These are phyloP conservation scores for Scaptomyza caliginosa DNA, from an alignment of 2,888 invertebrate species.

Conservation along the genomic window DNA sequence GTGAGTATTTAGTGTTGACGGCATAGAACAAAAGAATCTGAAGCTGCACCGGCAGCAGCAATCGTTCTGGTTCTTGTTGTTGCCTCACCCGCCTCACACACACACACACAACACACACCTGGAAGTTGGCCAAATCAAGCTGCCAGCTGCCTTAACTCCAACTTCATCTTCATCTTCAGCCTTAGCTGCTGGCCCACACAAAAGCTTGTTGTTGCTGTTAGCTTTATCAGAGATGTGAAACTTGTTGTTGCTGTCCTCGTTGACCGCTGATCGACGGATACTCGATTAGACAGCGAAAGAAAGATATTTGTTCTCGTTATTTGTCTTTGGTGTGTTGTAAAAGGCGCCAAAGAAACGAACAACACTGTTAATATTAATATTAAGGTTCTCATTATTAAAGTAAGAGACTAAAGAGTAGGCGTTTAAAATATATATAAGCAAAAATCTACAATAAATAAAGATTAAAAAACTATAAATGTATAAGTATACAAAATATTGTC, in stretches of 20 bases:
- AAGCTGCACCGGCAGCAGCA: constrained; percentile 32
- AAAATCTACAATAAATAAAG: background rate
- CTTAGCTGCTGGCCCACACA: constrained; percentile 32
- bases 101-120: constrained; percentile 23
- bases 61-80: background rate
- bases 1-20: constrained; percentile 83
- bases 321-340: background rate
- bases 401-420: background rate
- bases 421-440: background rate
- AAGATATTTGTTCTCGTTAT: background rate
- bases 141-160: constrained; percentile 19
- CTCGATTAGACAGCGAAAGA: background rate
- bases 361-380: background rate
- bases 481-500: background rate
- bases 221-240: constrained; percentile 4
- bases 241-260: constrained; percentile 18
- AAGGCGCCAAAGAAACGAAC: constrained; percentile 1
- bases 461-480: background rate
- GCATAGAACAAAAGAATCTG: constrained; percentile 79
- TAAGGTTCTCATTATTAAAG: too few species aligned
- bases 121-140: constrained; percentile 31
- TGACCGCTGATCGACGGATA: background rate
- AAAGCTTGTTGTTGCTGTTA: constrained; percentile 1
- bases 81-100: constrained; percentile 31
- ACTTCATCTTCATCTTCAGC: constrained; percentile 7